phyloP scores from a whole-genome alignment of 2,113 vertebrate genomes.

The Elachura formosa region DNA sequence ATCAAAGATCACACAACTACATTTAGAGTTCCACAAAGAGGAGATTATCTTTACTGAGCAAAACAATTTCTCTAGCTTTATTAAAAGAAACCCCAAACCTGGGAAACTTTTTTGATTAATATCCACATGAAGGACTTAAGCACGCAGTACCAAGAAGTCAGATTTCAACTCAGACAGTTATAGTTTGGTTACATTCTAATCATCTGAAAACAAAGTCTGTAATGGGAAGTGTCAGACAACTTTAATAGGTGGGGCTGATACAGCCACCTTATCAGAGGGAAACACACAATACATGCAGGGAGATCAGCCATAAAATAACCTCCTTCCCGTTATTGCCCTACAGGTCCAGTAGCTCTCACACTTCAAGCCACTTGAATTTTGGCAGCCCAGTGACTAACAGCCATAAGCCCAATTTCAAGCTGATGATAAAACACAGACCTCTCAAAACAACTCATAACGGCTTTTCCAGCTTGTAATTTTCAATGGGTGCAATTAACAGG shows the following conservation, averaged over 20 bases:
- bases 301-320: constrained; percentile 29
- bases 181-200: neutral
- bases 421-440: constrained; percentile 38
- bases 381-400: constrained; percentile 40
- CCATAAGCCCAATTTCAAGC: constrained; percentile 15
- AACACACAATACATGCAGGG: constrained; percentile 10
- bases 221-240: constrained; percentile 29
- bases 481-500: neutral
- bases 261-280: constrained; percentile 2
- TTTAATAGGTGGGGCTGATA: constrained; percentile 52
- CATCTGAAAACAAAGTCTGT: constrained; percentile 7
- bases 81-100: neutral
- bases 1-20: neutral
- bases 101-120: neutral
- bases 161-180: constrained; percentile 22
- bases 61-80: neutral
- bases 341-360: constrained; percentile 26
- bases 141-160: neutral
- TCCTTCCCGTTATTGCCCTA: neutral
- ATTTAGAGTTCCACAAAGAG: neutral
- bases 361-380: constrained; percentile 50
- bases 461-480: constrained; percentile 33
- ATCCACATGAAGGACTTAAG: neutral
- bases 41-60: neutral
- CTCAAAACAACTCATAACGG: constrained; percentile 44